phyloP scores from a whole-genome alignment of 1,140 invertebrate species.

The Helicorthomorpha holstii region DNA sequence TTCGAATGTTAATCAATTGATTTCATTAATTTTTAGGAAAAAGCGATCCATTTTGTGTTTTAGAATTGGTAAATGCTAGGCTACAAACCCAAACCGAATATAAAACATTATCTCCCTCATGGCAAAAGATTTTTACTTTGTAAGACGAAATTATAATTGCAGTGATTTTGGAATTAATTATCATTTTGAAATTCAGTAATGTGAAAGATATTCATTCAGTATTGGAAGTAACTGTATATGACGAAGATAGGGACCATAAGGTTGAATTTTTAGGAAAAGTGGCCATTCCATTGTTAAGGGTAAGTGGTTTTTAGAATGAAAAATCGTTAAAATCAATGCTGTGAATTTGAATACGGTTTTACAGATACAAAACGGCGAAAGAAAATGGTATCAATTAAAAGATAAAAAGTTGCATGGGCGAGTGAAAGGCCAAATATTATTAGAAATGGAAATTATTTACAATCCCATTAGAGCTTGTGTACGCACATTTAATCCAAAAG shows the following conservation, averaged over 20 bases:
- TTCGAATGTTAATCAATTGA: conserved; percentile 6
- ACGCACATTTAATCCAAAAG: conserved; percentile 83
- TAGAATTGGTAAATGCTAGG: conserved; percentile 85
- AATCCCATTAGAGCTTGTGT: conserved; percentile 80
- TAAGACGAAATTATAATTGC: conserved; percentile 34
- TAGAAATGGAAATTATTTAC: conserved; percentile 85
- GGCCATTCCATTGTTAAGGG: conserved; percentile 57
- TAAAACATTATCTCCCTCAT: conserved; percentile 86
- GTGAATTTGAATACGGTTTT: conserved; percentile 19
- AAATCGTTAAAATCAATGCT: neutral
- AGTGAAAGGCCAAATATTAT: conserved; percentile 83
- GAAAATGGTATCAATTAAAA: conserved; percentile 81
- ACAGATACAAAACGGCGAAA: conserved; percentile 61
- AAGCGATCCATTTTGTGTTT: conserved; percentile 88
- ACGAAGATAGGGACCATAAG: conserved; percentile 96
- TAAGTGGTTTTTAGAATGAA: conserved; percentile 12
- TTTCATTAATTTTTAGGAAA: conserved; percentile 24
- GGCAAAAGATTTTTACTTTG: conserved; percentile 99
- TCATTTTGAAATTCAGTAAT: conserved; percentile 42
- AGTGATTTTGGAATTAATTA: neutral
- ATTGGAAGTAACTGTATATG: conserved; percentile 92
- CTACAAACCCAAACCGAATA: conserved; percentile 97
- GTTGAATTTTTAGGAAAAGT: conserved; percentile 94
- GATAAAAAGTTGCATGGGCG: conserved; percentile 78
- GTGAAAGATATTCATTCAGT: conserved; percentile 94